Evolutionary conservation across 2,113 vertebrate genomes (phyloP).

Genomic region (Ophiodon elongatus): DNA sequence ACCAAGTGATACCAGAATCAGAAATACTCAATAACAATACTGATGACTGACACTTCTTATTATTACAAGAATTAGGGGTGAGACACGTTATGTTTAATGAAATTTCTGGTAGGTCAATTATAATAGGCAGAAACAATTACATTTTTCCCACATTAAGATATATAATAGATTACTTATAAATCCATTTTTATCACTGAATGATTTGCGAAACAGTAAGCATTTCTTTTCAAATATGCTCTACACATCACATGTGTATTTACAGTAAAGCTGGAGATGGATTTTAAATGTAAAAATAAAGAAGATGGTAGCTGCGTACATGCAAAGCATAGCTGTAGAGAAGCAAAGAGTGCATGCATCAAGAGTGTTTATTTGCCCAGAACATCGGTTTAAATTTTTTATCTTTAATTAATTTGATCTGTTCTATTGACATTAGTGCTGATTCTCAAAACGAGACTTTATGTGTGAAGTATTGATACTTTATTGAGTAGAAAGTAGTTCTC

Average conservation of each 20-base stretch:
- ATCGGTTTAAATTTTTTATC: not conserved
- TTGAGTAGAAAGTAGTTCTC: not conserved
- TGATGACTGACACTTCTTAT: not conserved
- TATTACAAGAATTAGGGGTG: not conserved
- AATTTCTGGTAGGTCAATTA: not conserved
- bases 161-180: not conserved
- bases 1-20: not conserved
- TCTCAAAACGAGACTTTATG: not conserved
- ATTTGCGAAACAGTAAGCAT: not conserved
- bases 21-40: not conserved
- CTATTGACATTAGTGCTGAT: not conserved
- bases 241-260: not conserved
- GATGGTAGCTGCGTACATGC: not conserved
- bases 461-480: not conserved
- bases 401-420: not conserved
- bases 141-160: not conserved
- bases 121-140: no score
- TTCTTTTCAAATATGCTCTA: not conserved
- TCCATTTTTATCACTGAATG: not conserved
- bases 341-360: not conserved
- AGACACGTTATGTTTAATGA: not conserved
- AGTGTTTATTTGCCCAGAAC: not conserved
- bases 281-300: not conserved
- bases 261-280: not conserved
- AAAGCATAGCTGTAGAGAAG: not conserved